Conservation (phyloP, 2,888 invertebrate genomes). For the Girardia tigrina region DNA sequence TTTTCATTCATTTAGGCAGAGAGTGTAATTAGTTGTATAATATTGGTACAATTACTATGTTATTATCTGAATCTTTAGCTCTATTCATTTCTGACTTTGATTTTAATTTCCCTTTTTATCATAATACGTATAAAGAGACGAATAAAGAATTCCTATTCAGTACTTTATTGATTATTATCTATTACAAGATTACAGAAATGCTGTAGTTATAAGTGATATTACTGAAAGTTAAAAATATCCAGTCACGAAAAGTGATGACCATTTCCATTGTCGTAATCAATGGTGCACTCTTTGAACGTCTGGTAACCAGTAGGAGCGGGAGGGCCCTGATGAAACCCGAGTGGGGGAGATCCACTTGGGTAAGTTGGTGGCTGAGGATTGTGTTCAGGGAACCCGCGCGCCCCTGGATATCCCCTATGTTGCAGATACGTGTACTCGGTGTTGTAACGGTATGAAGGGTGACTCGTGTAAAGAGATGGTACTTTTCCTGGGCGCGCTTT, state of each 20-base stretch:
- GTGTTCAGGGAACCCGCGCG: conserved; percentile 38
- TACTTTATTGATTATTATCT: neutral
- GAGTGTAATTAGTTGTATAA: too few species aligned
- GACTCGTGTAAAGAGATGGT: conserved; percentile 47
- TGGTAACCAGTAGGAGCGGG: conserved; percentile 44
- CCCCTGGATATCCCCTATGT: conserved; percentile 43
- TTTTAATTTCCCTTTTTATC: too few species aligned
- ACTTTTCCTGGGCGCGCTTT: conserved; percentile 43
- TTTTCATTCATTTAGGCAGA: too few species aligned
- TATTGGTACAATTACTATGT: too few species aligned
- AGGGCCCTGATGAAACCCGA: conserved; percentile 43
- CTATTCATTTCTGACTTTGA: too few species aligned
- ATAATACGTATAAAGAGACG: neutral
- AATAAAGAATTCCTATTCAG: neutral
- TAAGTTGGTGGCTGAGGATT: conserved; percentile 39
- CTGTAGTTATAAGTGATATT: too few species aligned
- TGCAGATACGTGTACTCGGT: conserved; percentile 38
- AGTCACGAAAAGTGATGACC: too few species aligned
- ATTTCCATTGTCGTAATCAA: neutral
- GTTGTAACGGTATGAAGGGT: conserved; percentile 48
- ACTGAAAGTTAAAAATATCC: too few species aligned
- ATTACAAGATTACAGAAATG: too few species aligned
- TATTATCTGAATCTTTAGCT: too few species aligned
- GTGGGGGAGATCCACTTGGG: conserved; percentile 46
- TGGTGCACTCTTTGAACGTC: neutral